phyloP scores from a whole-genome alignment of 2,888 invertebrate genomes.

The Ashinkailepas kermadecensis region DNA sequence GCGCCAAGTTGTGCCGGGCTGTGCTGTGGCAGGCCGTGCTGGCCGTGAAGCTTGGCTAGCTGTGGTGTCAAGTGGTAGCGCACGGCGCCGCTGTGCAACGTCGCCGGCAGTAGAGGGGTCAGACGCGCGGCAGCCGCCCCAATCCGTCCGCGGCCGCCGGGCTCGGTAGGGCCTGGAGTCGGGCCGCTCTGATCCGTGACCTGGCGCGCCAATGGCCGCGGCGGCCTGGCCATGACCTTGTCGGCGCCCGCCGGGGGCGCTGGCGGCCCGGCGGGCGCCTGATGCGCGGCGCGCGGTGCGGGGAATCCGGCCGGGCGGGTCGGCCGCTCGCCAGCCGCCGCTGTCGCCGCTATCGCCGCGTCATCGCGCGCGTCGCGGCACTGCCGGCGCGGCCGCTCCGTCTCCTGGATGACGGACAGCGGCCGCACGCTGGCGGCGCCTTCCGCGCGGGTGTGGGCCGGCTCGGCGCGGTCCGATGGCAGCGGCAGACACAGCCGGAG shows the following conservation, averaged over 20 bases:
- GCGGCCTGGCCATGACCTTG: no score
- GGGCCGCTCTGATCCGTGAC: no score
- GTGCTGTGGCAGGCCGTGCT: neutral
- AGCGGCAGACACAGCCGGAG: neutral
- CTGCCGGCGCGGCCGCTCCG: neutral
- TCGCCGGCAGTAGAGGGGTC: neutral
- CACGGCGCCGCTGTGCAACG: neutral
- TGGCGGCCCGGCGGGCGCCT: neutral
- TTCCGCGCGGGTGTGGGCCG: neutral
- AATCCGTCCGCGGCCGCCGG: neutral
- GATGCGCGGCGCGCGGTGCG: neutral
- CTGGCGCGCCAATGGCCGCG: no score
- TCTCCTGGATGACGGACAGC: neutral
- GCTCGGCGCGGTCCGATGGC: neutral
- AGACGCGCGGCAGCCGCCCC: neutral
- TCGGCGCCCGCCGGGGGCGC: no score
- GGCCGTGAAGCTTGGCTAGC: neutral
- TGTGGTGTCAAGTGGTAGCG: neutral
- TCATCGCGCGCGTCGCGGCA: neutral
- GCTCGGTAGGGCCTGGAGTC: no score
- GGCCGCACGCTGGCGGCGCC: neutral
- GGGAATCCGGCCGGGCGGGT: neutral
- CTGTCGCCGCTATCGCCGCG: neutral
- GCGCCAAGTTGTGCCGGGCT: no score
- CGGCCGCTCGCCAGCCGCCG: neutral